These are phyloP conservation scores for Ptychochromis oligacanthus DNA, from an alignment of 2,113 vertebrate species.

Conservation along the genomic window DNA sequence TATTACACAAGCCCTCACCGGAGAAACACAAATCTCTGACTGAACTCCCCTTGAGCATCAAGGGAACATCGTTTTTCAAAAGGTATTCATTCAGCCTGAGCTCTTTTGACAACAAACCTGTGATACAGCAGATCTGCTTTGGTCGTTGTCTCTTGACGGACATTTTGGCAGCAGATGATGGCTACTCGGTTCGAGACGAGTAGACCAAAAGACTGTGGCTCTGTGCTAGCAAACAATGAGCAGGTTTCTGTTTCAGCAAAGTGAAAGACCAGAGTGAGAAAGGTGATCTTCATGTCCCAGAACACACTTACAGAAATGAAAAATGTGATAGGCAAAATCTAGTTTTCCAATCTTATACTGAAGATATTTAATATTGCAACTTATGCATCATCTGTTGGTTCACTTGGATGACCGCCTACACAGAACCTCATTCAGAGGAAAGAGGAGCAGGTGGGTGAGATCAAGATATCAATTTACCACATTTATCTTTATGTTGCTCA, in stretches of 20 bases:
- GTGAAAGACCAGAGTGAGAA: conserved; percentile 55
- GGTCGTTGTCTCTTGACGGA: conserved; percentile 83
- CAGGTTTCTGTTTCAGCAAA: conserved; percentile 83
- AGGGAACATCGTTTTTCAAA: conserved; percentile 27
- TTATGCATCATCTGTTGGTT: conserved; percentile 28
- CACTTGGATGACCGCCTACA: conserved; percentile 17
- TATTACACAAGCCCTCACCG: not conserved
- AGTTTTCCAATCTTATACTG: conserved; percentile 23
- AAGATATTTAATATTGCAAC: conserved; percentile 36
- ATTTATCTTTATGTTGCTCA: conserved; percentile 39
- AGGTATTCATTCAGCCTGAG: conserved; percentile 27
- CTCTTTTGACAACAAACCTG: conserved; percentile 21
- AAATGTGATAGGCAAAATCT: conserved; percentile 29
- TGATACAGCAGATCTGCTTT: conserved; percentile 66
- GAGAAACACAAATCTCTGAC: conserved; percentile 27
- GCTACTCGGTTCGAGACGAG: conserved; percentile 80
- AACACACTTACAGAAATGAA: conserved; percentile 21
- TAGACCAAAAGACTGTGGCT: conserved; percentile 82
- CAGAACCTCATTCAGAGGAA: not conserved
- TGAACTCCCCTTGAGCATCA: conserved; percentile 16
- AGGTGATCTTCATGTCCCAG: conserved; percentile 79
- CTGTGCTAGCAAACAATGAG: conserved; percentile 82
- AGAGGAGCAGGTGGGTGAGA: conserved; percentile 30
- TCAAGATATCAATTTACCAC: conserved; percentile 37
- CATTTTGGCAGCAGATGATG: conserved; percentile 88